Base-by-base conservation (phyloP, 2,888 invertebrate genomes). In the Leptodirus hochenwartii region DNA sequence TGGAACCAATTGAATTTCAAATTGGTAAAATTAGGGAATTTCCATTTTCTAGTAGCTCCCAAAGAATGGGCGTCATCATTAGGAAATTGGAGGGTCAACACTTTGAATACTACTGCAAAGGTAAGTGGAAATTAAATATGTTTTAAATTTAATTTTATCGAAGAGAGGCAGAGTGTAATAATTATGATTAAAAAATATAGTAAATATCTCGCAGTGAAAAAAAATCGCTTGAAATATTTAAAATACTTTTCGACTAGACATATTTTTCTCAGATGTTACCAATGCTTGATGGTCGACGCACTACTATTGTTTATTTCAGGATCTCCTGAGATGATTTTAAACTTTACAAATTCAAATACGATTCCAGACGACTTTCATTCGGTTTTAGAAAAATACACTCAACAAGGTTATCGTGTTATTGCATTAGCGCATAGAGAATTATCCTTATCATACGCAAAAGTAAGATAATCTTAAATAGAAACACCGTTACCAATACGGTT, bases 401-500 rank as follows among this genome's bases (percentile, higher is more conserved):
- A 85, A 43, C 80, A 87, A 43, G 95, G 95, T 0, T 93, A 84
- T 51, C 66, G 95, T 5, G 90, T 96, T 6, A 82, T 96, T 31
- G 93, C 88, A 0, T 46, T 93, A 39, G 87, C 84, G 0, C 78
- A 79, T 36, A 71, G 77, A 31, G 62, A 73, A 5, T 53, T 95
- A 29, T 61, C 64, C 22, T 62, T 70, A 43, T 71, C 71, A 3
- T 74, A 72, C 45, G 66, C 74, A 5, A 75, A 81, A 50, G 65
- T n/a, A n/a, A n/a, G n/a, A n/a, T n/a, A n/a, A n/a, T n/a, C n/a
- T n/a, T n/a, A n/a, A n/a, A n/a, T 80, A 6, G n/a, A n/a, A n/a
- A n/a, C n/a, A n/a, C n/a, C n/a, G n/a, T n/a, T n/a, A n/a, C n/a
- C n/a, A n/a, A n/a, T n/a, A n/a, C n/a, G n/a, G n/a, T n/a, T n/a